Evolutionary conservation across 2,113 vertebrate species (phyloP).

Genomic region (Pseudopipra pipra): DNA sequence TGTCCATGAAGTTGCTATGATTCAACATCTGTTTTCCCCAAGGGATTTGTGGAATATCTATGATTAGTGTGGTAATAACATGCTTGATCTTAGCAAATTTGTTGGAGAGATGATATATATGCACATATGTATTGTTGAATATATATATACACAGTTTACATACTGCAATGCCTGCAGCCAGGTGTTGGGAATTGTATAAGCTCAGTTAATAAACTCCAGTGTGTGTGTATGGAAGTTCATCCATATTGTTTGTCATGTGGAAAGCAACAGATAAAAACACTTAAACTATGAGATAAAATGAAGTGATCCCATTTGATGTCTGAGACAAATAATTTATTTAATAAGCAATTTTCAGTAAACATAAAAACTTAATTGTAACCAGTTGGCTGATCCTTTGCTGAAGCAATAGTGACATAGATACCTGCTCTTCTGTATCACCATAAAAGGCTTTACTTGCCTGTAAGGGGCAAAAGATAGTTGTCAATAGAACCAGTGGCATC

Average conservation of each 20-base stretch:
- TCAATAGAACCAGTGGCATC: not conserved
- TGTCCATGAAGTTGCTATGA: fast-evolving
- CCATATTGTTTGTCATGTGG: not conserved
- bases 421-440: not conserved
- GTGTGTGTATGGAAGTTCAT: not conserved
- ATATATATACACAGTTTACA: not conserved
- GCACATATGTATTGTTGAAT: no score
- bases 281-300: not conserved
- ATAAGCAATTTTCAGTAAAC: not conserved
- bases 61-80: not conserved
- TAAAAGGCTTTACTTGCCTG: not conserved
- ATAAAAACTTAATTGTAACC: not conserved
- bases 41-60: not conserved
- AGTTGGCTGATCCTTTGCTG: not conserved
- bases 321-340: not conserved
- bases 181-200: not conserved
- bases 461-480: not conserved
- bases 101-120: not conserved
- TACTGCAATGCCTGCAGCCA: not conserved
- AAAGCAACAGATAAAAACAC: not conserved
- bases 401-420: not conserved
- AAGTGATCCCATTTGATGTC: not conserved
- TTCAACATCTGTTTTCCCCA: not conserved
- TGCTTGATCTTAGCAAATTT: not conserved
- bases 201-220: not conserved